Evolutionary conservation across 1,140 invertebrate species (phyloP).

Genomic region (Drosophila triauraria): DNA sequence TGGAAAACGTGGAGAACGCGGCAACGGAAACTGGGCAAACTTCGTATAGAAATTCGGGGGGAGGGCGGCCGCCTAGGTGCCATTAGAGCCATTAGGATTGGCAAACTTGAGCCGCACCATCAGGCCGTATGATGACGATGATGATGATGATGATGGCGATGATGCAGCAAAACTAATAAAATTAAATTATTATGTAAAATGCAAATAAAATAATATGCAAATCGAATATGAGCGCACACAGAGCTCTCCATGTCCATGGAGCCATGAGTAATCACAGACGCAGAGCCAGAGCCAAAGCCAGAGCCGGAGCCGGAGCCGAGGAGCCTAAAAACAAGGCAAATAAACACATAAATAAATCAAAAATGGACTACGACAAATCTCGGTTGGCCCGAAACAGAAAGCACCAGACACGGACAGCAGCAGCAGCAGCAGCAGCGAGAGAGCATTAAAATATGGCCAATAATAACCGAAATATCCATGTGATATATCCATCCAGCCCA

Average conservation of each 20-base stretch:
- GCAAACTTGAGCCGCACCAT: constrained; percentile 37
- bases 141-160: constrained; percentile 15
- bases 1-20: constrained; percentile 7
- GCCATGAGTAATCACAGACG: constrained; percentile 79
- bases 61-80: constrained; percentile 30
- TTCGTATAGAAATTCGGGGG: background rate
- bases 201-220: constrained; percentile 81
- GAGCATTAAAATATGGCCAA: constrained; percentile 80
- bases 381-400: constrained; percentile 58
- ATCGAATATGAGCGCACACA: constrained; percentile 53
- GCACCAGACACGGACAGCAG: constrained; percentile 32
- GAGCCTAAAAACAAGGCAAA: constrained; percentile 68
- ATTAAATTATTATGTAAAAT: constrained; percentile 83
- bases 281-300: constrained; percentile 53
- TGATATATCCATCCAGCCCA: constrained; percentile 37
- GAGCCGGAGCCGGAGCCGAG: constrained; percentile 49
- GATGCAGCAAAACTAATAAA: constrained; percentile 81
- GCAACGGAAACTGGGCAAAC: constrained; percentile 1
- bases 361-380: constrained; percentile 81
- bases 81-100: constrained; percentile 56
- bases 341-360: constrained; percentile 83
- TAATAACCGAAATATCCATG: constrained; percentile 75
- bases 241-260: constrained; percentile 15
- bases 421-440: constrained; percentile 17
- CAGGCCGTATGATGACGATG: background rate